phyloP scores from a whole-genome alignment of 2,797 vertebrate genomes.

The Ataeniobius toweri region DNA sequence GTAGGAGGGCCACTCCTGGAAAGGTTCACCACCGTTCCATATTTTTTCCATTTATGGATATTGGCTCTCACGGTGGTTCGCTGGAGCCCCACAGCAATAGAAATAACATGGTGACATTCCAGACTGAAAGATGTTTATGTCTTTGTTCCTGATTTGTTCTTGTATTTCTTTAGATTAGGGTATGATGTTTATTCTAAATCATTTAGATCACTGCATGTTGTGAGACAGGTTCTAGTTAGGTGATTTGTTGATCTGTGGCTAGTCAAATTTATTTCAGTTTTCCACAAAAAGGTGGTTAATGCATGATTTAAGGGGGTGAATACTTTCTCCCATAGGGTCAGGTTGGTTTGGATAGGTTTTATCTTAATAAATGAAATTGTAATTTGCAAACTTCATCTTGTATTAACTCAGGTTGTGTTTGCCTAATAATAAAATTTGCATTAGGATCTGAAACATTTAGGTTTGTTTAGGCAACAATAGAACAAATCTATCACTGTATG shows the following conservation, averaged over 20 bases:
- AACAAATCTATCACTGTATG: too few species aligned
- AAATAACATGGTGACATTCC: too few species aligned
- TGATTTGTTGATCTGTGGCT: too few species aligned
- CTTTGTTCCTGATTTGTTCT: too few species aligned
- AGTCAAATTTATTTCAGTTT: background rate
- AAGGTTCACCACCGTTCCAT: background rate
- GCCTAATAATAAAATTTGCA: background rate
- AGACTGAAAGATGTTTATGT: too few species aligned
- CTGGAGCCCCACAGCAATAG: too few species aligned
- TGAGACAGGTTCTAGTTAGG: too few species aligned
- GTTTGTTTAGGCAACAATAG: background rate
- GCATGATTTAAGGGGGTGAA: background rate
- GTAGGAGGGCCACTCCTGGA: background rate
- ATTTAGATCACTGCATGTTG: too few species aligned
- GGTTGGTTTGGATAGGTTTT: background rate
- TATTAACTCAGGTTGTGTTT: background rate
- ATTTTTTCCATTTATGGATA: too few species aligned
- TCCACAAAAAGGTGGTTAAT: background rate
- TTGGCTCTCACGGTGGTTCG: too few species aligned
- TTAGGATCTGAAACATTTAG: background rate
- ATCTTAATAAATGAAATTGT: background rate
- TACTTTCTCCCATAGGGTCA: background rate
- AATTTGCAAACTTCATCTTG: background rate
- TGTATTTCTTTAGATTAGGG: too few species aligned
- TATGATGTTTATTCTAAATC: too few species aligned